Evolutionary conservation across 1,140 invertebrate species (phyloP), one percentile per base, ranked within the genome.

Genomic region (Samia ricini): DNA sequence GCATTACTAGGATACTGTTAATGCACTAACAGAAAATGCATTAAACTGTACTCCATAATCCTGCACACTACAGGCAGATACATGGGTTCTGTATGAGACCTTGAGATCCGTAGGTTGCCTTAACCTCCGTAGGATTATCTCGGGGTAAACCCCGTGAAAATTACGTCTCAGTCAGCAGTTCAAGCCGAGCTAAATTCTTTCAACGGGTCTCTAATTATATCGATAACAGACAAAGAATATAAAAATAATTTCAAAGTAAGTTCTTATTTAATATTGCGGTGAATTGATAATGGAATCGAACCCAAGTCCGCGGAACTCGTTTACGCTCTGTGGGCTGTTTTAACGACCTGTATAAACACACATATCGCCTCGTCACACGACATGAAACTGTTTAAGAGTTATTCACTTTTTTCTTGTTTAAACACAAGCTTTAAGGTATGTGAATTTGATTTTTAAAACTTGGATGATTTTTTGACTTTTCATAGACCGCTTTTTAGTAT

Each of bases 261-360:
- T n/a, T n/a, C n/a, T n/a, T n/a, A n/a, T n/a, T n/a, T n/a, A n/a
- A n/a, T n/a, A n/a, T n/a, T n/a, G n/a, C n/a, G n/a, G n/a, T n/a
- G n/a, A n/a, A n/a, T n/a, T 42, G 33, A 42, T 42, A 42, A 42
- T 52, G 51, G 51, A 52, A 23, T 15, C 51, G 4, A 21, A 23
- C 51, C 20, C 51, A 3, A 3, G 51, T 21, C 51, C 51, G 20
- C 51, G 51, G 50, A 20, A 15, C 51, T 52, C 15, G 51, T 52
- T 52, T 7, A 52, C 51, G 51, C 51, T 52, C 51, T 52, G 51
- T 52, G 51, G 22, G 22, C 51, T 52, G 51, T 52, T 52, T 52
- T 52, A 52, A 52, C 51, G 51, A 52, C 20, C 21, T 19, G 6
- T 51, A 4, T 51, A 2, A 52, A 52, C 51, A 15, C 18, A 48